phyloP scores from a whole-genome alignment of 1,140 invertebrate species.

The Stegodyphus dumicola region DNA sequence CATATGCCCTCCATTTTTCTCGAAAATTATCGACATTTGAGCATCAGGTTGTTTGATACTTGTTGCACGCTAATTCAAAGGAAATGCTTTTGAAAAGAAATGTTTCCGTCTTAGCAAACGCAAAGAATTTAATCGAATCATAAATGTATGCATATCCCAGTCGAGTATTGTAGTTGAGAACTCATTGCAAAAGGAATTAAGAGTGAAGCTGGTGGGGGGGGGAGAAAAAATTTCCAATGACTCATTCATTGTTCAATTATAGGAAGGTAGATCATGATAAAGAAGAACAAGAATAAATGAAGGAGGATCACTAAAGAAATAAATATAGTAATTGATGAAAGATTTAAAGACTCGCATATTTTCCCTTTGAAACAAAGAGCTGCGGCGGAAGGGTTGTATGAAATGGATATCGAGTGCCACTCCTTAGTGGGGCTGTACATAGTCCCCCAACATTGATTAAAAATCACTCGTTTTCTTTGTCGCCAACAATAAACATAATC shows the following conservation, averaged over 20 bases:
- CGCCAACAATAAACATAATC: not conserved
- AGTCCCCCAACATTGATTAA: conserved; percentile 35
- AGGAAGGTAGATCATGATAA: not conserved
- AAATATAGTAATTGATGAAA: conserved; percentile 20
- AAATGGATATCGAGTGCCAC: not conserved
- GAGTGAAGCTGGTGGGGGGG: conserved; percentile 7
- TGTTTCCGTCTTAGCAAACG: not conserved
- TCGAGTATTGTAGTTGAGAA: conserved; percentile 54
- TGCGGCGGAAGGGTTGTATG: not conserved
- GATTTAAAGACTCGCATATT: conserved; percentile 22
- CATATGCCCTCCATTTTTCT: conserved; percentile 51
- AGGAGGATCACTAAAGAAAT: conserved; percentile 38
- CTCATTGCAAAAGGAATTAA: conserved; percentile 30
- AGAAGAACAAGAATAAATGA: conserved; percentile 48
- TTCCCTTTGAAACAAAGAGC: conserved; percentile 45
- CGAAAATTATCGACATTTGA: conserved; percentile 13
- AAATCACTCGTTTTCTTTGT: conserved; percentile 50
- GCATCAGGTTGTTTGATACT: conserved; percentile 52
- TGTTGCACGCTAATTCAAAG: conserved; percentile 48
- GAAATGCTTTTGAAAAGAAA: conserved; percentile 14
- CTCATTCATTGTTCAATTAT: conserved; percentile 58
- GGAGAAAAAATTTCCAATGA: conserved; percentile 26
- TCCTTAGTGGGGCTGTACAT: not conserved
- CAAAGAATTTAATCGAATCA: conserved; percentile 59
- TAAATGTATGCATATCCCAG: conserved; percentile 48